Base-by-base conservation (phyloP, 2,888 invertebrate genomes). In the Mesorhabditis sp. region DNA sequence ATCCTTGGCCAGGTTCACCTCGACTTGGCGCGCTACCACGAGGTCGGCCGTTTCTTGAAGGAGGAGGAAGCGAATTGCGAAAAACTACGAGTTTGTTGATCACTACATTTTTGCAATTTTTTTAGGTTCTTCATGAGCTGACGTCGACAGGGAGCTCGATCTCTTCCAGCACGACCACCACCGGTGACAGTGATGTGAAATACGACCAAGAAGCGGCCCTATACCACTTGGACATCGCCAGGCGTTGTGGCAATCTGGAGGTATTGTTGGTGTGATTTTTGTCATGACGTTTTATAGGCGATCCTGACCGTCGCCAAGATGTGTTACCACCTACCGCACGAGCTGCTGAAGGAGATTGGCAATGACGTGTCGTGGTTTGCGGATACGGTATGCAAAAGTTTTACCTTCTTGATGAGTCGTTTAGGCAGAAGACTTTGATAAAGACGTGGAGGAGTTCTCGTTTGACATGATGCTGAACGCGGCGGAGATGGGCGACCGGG, bases 1-100 rank as follows among this genome's bases (percentile, higher is more conserved):
- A 84, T 88, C 67, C 85, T 89, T 42, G 89, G 89, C 67, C 87
- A 88, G 86, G 88, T 89, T 67, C 89, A 89, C 79, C 87, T 89
- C 75, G 89, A 89, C 74, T 80, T 89, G 80, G 88, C 88, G 15
- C 87, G 88, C 75, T 89, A 89, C 82, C 88, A 89, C 76, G 89
- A 89, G 80, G 76, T 88, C 45, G 88, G 89, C 7, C 85, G 89
- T 13, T 89, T 89, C 77, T 80, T 83, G 61, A 65, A 65, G 0
- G 77, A 80, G 41, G 70, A 73, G 13, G 77, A 75, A 28, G 67
- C 72, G 43, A 74, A 72, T 43, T 45, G 71, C 28, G 71, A 67
- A 5, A 72, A 75, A 28, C 28, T 28, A 28, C 28, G 28, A 28
- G 28, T 28, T 28, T 28, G 28, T 28, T 28, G 28, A 28, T 28